Percentiles rank a stretch among this genome's conserved stretches.
Conservation (phyloP, 2,888 invertebrate genomes). For the Lobophora halterata region DNA sequence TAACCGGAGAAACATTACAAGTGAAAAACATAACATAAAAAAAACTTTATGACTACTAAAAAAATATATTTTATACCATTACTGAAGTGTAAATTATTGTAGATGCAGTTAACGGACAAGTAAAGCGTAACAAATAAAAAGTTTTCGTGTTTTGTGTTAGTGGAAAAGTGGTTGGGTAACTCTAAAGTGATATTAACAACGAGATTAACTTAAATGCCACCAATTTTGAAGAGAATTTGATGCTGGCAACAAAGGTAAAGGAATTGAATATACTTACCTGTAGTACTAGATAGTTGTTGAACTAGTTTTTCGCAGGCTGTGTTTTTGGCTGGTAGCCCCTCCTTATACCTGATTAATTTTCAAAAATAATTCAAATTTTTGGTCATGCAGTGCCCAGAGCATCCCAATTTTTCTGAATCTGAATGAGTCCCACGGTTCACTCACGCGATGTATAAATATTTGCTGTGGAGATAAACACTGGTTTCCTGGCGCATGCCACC, state of each 20-base stretch:
- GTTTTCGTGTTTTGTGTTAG: conserved; percentile 67
- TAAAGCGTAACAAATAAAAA: conserved; percentile 42
- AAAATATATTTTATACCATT: conserved; percentile 15
- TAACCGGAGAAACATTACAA: conserved; percentile 43
- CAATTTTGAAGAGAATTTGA: conserved; percentile 60
- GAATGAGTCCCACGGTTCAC: conserved; percentile 39
- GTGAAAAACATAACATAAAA: conserved; percentile 41
- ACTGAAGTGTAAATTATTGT: conserved; percentile 21
- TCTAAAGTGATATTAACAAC: conserved; percentile 45
- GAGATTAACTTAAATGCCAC: conserved; percentile 53
- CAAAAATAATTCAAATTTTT: conserved; percentile 2
- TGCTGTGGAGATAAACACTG: conserved; percentile 51
- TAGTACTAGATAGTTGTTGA: conserved; percentile 60
- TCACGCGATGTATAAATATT: conserved; percentile 65
- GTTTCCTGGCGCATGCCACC: conserved; percentile 43
- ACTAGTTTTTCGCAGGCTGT: conserved; percentile 52
- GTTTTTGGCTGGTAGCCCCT: conserved; percentile 32
- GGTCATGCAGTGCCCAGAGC: conserved; percentile 1
- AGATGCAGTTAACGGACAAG: conserved; percentile 26
- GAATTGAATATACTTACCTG: conserved; percentile 67
- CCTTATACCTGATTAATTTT: conserved; percentile 28
- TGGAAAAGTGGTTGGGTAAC: conserved; percentile 57
- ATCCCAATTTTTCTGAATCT: conserved; percentile 31
- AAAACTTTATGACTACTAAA: conserved; percentile 22
- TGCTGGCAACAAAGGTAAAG: conserved; percentile 68